These are phyloP conservation scores for Phorcus lineatus DNA, from an alignment of 2,888 invertebrate genomes.

Conservation along the genomic window DNA sequence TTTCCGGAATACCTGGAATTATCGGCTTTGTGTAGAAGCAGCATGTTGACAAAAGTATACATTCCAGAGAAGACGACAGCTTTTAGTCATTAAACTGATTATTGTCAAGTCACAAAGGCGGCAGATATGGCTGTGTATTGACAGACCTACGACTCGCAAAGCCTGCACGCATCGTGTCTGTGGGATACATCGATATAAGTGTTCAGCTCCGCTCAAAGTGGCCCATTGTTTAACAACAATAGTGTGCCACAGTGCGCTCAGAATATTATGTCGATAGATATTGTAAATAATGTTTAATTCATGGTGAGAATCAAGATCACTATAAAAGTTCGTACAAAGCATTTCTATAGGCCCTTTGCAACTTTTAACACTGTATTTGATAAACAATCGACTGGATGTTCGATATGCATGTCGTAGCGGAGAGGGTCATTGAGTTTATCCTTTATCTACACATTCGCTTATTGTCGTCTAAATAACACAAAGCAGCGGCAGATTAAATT, in stretches of 20 bases:
- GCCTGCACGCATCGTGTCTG: background rate
- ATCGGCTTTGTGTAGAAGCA: background rate
- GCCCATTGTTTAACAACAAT: conserved; percentile 12
- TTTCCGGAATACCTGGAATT: background rate
- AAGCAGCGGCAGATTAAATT: background rate
- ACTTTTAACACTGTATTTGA: conserved; percentile 15
- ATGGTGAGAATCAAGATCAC: background rate
- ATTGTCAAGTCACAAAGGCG: background rate
- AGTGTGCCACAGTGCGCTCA: background rate
- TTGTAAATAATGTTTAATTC: conserved; percentile 24
- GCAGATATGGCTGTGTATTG: background rate
- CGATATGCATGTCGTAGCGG: background rate
- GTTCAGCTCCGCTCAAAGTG: conserved; percentile 13
- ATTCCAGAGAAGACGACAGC: background rate
- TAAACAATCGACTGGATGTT: conserved; percentile 1
- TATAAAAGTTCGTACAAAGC: background rate
- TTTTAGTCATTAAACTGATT: conserved; percentile 22
- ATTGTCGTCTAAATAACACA: background rate
- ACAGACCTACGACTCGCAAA: background rate
- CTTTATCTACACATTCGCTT: background rate
- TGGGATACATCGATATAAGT: background rate
- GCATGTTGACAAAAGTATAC: background rate
- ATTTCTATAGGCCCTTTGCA: conserved; percentile 16
- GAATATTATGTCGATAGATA: conserved; percentile 20
- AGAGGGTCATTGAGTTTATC: conserved; percentile 1